These are phyloP conservation scores for Melolontha melolontha DNA, from an alignment of 2,888 invertebrate species.

Conservation along the genomic window DNA sequence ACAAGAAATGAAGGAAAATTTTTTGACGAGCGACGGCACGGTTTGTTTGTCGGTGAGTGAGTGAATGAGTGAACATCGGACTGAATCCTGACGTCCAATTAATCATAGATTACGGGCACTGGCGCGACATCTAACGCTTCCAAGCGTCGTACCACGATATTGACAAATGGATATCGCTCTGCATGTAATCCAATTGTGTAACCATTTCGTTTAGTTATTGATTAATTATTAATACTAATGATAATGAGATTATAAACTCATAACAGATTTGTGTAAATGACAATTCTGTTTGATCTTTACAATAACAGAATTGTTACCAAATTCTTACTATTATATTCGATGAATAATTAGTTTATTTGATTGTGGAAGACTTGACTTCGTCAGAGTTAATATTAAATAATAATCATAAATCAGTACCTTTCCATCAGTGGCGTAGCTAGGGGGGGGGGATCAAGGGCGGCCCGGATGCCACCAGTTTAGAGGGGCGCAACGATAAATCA, in stretches of 20 bases:
- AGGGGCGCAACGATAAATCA: too few species aligned
- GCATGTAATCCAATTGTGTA: slow-evolving; percentile 34
- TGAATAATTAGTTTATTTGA: too few species aligned
- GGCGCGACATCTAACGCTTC: slow-evolving; percentile 38
- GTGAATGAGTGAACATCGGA: slow-evolving; percentile 16
- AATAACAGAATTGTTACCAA: too few species aligned
- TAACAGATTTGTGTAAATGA: neutral
- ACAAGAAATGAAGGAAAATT: slow-evolving; percentile 20
- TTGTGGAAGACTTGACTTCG: too few species aligned
- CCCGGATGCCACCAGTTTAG: too few species aligned
- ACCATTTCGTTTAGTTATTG: slow-evolving; percentile 26
- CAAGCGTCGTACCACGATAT: slow-evolving; percentile 36
- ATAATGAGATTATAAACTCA: slow-evolving; percentile 15
- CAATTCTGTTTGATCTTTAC: too few species aligned
- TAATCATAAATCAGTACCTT: too few species aligned
- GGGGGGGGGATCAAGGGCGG: too few species aligned
- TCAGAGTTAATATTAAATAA: too few species aligned
- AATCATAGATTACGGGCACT: slow-evolving; percentile 29
- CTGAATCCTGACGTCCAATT: slow-evolving; percentile 31
- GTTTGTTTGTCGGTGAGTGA: slow-evolving; percentile 27
- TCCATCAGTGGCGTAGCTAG: too few species aligned
- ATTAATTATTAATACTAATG: slow-evolving; percentile 20
- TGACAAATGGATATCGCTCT: slow-evolving; percentile 37
- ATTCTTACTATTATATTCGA: too few species aligned
- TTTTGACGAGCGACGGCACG: slow-evolving; percentile 13